Percentiles rank a stretch among this genome's conserved stretches.
phyloP scores from a whole-genome alignment of 1,140 invertebrate species.

The Euura saliciscinereae region DNA sequence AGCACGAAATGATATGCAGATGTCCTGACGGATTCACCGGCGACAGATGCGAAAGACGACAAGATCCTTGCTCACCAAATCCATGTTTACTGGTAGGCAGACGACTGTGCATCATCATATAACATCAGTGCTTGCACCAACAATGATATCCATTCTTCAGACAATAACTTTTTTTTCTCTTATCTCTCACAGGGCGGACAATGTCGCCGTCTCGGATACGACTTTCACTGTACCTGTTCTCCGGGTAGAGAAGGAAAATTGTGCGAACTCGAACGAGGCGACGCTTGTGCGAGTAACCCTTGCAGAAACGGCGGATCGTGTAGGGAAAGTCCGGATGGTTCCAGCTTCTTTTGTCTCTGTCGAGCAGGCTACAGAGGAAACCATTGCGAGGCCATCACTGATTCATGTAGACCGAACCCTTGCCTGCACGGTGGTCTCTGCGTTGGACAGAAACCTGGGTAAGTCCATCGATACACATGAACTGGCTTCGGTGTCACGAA shows the following conservation, averaged over 20 bases:
- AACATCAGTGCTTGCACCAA: not conserved
- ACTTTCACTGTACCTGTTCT: constrained; percentile 84
- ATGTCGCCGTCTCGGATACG: constrained; percentile 80
- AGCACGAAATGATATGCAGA: constrained; percentile 78
- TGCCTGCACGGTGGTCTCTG: constrained; percentile 86
- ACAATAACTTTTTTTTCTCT: constrained; percentile 7
- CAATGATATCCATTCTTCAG: not conserved
- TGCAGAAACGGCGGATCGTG: constrained; percentile 91
- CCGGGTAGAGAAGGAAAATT: constrained; percentile 76
- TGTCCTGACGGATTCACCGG: constrained; percentile 83
- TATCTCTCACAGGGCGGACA: constrained; percentile 66
- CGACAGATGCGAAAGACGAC: constrained; percentile 77
- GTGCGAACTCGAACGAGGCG: constrained; percentile 84
- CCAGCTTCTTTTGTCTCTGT: constrained; percentile 89
- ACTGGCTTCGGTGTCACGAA: not conserved
- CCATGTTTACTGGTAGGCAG: constrained; percentile 70
- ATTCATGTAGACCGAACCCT: constrained; percentile 89
- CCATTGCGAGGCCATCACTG: constrained; percentile 83
- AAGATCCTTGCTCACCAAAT: constrained; percentile 91
- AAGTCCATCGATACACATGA: constrained; percentile 13
- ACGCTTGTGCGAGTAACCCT: constrained; percentile 82
- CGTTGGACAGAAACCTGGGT: constrained; percentile 77
- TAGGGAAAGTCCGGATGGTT: constrained; percentile 82
- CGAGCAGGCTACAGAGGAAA: constrained; percentile 87
- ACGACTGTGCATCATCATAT: not conserved